Percentiles rank a stretch among this genome's conserved stretches.
phyloP scores from a whole-genome alignment of 1,140 invertebrate genomes.

The Ericerus pela region DNA sequence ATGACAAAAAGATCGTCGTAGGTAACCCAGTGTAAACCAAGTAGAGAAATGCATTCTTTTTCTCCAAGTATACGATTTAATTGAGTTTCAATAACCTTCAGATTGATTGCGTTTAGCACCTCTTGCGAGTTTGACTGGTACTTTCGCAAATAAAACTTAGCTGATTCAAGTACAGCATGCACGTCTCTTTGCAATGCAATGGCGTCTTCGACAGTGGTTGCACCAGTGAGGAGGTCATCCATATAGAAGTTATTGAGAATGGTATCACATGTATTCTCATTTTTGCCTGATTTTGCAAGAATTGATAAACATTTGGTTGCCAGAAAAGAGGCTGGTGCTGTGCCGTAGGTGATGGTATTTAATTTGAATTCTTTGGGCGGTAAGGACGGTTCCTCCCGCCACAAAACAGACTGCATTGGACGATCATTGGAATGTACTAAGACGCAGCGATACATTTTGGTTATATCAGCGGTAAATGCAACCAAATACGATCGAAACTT shows the following conservation, averaged over 20 bases:
- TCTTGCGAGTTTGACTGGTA: neutral
- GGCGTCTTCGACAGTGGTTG: neutral
- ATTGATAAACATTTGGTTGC: slow-evolving; percentile 22
- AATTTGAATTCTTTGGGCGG: slow-evolving; percentile 24
- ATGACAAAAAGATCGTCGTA: slow-evolving; percentile 16
- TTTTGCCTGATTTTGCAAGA: neutral
- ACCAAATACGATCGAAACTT: slow-evolving; percentile 24
- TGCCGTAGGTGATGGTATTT: slow-evolving; percentile 26
- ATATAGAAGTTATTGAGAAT: slow-evolving; percentile 31
- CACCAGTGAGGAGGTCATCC: slow-evolving; percentile 28
- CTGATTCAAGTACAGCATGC: neutral
- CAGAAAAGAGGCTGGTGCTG: neutral
- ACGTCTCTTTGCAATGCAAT: neutral
- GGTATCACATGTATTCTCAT: slow-evolving; percentile 23
- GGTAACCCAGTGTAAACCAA: slow-evolving; percentile 20
- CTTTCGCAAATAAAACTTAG: neutral
- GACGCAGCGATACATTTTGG: slow-evolving; percentile 31
- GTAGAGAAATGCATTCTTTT: neutral
- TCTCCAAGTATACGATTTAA: neutral
- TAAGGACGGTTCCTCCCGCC: slow-evolving; percentile 20
- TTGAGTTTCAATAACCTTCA: neutral
- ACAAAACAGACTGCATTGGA: slow-evolving; percentile 29
- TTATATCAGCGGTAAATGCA: slow-evolving; percentile 29
- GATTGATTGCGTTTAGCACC: neutral
- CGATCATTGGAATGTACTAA: slow-evolving; percentile 23